These are phyloP conservation scores for Champsocephalus gunnari DNA, from an alignment of 2,797 vertebrate genomes.

Conservation along the genomic window DNA sequence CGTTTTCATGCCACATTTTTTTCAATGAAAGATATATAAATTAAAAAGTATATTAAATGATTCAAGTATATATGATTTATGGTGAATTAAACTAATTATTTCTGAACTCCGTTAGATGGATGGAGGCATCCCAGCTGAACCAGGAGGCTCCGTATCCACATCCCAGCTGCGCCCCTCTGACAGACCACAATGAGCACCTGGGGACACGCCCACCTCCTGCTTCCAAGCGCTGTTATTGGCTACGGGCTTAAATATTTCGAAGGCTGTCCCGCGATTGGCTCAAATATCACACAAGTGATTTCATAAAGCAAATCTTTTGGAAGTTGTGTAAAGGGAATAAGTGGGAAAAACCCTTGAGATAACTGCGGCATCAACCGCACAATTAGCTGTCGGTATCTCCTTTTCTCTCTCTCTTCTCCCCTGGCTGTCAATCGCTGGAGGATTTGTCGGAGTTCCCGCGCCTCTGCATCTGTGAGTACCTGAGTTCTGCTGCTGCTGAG, in stretches of 20 bases:
- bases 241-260: slow-evolving; percentile 66
- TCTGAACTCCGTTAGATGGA: background rate
- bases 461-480: slow-evolving; percentile 80
- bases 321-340: slow-evolving; percentile 84
- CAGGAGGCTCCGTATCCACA: slow-evolving; percentile 20
- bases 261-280: slow-evolving; percentile 72
- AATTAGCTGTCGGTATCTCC: slow-evolving; percentile 39
- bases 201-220: slow-evolving; percentile 62
- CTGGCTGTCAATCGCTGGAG: slow-evolving; percentile 51
- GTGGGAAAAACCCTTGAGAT: slow-evolving; percentile 73
- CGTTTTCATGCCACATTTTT: background rate
- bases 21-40: no score
- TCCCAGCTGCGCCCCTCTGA: slow-evolving; percentile 43
- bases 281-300: slow-evolving; percentile 68
- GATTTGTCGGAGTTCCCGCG: slow-evolving; percentile 65
- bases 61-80: background rate
- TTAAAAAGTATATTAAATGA: background rate
- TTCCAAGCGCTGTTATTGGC: slow-evolving; percentile 68
- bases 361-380: slow-evolving; percentile 51
- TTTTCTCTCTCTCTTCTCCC: slow-evolving; percentile 4
- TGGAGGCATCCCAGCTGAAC: no score
- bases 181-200: slow-evolving; percentile 55
- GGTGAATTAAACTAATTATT: background rate
- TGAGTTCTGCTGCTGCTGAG: slow-evolving; percentile 29
- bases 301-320: slow-evolving; percentile 84